A percentile compares a stretch with the other conserved stretches of the same genome.
Evolutionary conservation across 2,797 vertebrate species (phyloP).

Genomic region (Sciurus carolinensis): DNA sequence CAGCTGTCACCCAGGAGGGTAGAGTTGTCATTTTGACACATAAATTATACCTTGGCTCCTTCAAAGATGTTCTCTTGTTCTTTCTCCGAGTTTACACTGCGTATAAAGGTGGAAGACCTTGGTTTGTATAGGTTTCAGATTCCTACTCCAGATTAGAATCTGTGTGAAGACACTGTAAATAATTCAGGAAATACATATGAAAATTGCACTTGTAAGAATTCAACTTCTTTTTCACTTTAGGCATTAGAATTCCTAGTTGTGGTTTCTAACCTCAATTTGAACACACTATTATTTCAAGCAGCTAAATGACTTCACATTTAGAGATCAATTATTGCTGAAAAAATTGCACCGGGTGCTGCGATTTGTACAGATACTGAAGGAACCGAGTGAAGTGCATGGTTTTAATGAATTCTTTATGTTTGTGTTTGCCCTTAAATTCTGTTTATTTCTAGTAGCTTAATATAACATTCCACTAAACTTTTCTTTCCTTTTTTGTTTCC

Average conservation of each 20-base stretch:
- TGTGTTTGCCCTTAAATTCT: constrained; percentile 59
- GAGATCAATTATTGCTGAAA: background rate
- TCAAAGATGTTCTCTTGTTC: constrained; percentile 35
- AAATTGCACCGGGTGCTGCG: background rate
- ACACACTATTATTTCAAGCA: background rate
- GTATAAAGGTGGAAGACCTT: constrained; percentile 21
- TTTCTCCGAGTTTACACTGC: constrained; percentile 10
- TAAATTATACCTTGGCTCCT: constrained; percentile 47
- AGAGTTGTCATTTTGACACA: constrained; percentile 57
- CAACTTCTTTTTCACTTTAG: background rate
- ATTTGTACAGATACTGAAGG: background rate
- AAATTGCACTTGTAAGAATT: background rate
- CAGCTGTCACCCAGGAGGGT: constrained; percentile 54
- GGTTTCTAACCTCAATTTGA: constrained; percentile 28
- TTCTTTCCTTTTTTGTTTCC: background rate
- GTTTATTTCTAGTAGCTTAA: background rate
- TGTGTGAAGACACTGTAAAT: background rate
- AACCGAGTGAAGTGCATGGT: background rate
- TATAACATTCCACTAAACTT: constrained; percentile 8
- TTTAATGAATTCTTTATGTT: constrained; percentile 13
- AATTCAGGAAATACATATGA: background rate
- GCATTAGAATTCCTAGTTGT: background rate
- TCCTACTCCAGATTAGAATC: constrained; percentile 8
- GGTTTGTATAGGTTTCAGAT: constrained; percentile 41
- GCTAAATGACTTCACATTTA: constrained; percentile 8